Conservation (phyloP, 1,140 invertebrate species). For the Diorhabda carinulata region DNA sequence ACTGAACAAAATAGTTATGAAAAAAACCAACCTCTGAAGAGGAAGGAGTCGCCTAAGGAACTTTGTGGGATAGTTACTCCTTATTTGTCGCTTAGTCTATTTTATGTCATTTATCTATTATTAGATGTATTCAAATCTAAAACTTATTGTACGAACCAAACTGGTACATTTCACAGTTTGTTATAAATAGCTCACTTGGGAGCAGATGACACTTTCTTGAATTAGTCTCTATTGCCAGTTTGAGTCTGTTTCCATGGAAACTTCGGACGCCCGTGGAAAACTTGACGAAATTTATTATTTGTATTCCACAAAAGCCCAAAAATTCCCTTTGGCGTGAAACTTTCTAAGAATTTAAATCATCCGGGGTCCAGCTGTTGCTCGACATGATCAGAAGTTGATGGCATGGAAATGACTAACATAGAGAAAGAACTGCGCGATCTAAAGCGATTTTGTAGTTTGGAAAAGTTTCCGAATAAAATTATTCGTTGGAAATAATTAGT, state of each 20-base stretch:
- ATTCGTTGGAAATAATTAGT: not conserved
- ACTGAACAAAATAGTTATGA: no score
- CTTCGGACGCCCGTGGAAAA: conserved; percentile 1
- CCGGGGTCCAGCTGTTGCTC: conserved; percentile 23
- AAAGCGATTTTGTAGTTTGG: conserved; percentile 12
- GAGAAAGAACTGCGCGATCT: conserved; percentile 18
- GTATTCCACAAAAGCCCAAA: conserved; percentile 18
- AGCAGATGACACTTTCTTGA: not conserved
- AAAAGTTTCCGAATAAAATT: conserved; percentile 4
- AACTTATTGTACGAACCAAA: no score
- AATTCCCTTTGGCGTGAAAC: conserved; percentile 17
- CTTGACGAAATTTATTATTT: conserved; percentile 26
- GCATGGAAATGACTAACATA: conserved; percentile 27
- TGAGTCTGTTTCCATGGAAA: not conserved
- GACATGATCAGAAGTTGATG: conserved; percentile 28
- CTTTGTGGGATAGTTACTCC: no score
- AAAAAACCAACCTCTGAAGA: no score
- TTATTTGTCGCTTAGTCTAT: no score
- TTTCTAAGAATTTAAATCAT: conserved; percentile 22
- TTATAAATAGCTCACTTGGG: not conserved
- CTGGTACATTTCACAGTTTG: no score
- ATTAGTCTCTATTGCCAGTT: not conserved
- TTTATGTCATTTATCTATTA: no score
- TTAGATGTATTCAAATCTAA: no score
- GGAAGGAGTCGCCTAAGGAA: no score